These are phyloP conservation scores for Orthonevra nobilis DNA, from an alignment of 2,888 invertebrate species.

Conservation along the genomic window DNA sequence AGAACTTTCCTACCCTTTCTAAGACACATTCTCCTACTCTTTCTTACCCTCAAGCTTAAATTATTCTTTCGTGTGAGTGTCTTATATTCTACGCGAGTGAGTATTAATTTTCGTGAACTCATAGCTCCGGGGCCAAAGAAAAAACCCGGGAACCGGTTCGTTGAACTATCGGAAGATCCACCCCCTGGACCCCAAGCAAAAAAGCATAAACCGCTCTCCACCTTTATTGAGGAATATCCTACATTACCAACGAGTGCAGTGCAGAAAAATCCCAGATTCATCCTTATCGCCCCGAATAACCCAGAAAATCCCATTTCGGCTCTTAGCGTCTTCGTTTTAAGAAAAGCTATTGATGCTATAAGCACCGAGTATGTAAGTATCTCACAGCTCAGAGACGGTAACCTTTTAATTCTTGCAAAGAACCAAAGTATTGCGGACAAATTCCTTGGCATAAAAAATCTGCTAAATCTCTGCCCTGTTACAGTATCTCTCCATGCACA, in stretches of 20 bases:
- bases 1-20: too few relatives aligned
- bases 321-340: background rate
- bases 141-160: background rate
- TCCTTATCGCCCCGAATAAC: background rate
- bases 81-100: too few relatives aligned
- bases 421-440: background rate
- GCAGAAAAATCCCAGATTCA: background rate
- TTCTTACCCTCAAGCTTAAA: too few relatives aligned
- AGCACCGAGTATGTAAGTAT: background rate
- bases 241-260: too few relatives aligned
- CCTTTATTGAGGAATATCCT: too few relatives aligned
- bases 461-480: background rate
- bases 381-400: slow-evolving; percentile 1
- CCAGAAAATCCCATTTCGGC: background rate
- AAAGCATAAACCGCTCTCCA: too few relatives aligned
- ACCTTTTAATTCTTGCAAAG: background rate
- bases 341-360: background rate
- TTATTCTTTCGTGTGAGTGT: too few relatives aligned
- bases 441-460: background rate
- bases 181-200: background rate
- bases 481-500: background rate
- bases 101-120: too few relatives aligned
- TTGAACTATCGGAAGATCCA: background rate
- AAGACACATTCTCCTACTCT: too few relatives aligned
- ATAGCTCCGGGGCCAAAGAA: background rate